Base-by-base conservation (phyloP, 2,888 invertebrate genomes). In the Bugulina stolonifera region DNA sequence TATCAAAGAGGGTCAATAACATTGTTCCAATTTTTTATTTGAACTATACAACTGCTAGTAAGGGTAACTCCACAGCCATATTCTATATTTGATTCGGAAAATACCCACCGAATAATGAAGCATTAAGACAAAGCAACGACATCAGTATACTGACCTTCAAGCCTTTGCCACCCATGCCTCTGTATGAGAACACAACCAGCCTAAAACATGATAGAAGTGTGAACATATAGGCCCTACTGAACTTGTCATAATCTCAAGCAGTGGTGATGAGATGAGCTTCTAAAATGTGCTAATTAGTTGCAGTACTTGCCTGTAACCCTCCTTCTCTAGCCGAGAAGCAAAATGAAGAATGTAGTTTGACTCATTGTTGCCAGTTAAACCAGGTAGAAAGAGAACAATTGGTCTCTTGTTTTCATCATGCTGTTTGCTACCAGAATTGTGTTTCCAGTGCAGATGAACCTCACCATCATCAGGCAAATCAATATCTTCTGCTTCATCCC, bases 131-230 rank as follows among this genome's bases (percentile, higher is more conserved):
- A n/a, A n/a, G n/a, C n/a, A n/a, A n/a, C n/a, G n/a, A n/a, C n/a
- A n/a, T n/a, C n/a, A n/a, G 5, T 14, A 25, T 35, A 76, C 77
- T 76, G 76, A 83, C 83, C 79, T 80, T 76, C 1, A 83, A 75
- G 52, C 78, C 77, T 3, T 78, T 75, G n/a, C 79, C 81, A 23
- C 82, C 82, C 75, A 78, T 80, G 27, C 83, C 83, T 75, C 83
- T 76, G 73, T 83, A 80, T 73, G 81, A 82, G 76, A 83, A 82
- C 1, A 83, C 83, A 1, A 83, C 83, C 73, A 78, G 75, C 73
- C 83, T 82, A 75, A 14, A 78, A 75, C 69, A 69, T 43, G 18
- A 43, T n/a, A n/a, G n/a, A n/a, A n/a, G n/a, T n/a, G n/a, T n/a
- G n/a, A n/a, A n/a, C n/a, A n/a, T n/a, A n/a, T n/a, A n/a, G n/a